Evolutionary conservation across 2,797 vertebrate genomes (phyloP).

Genomic region (Sebastes cheni): DNA sequence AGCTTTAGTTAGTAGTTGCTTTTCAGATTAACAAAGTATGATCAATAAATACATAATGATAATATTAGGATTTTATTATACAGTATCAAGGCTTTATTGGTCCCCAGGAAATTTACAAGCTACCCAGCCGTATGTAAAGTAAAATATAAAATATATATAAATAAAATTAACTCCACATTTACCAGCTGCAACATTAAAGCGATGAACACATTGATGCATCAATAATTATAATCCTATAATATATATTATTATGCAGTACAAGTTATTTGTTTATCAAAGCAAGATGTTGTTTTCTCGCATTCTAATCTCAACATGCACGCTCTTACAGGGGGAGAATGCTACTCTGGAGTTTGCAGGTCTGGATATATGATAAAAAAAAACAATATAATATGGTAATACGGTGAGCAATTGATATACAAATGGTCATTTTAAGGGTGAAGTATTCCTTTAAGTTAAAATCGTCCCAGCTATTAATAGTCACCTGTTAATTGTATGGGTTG

Average conservation of each 20-base stretch:
- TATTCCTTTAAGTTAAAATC: too few relatives aligned
- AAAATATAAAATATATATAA: background rate
- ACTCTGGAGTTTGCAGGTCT: background rate
- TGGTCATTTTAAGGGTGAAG: too few relatives aligned
- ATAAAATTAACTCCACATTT: too few relatives aligned
- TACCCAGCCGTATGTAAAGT: background rate
- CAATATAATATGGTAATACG: rapidly evolving
- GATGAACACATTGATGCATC: background rate
- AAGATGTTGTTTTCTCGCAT: background rate
- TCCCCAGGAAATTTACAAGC: background rate
- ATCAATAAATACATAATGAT: background rate
- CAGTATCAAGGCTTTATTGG: background rate
- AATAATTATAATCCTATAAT: background rate
- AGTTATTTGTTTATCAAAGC: background rate
- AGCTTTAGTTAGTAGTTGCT: too few relatives aligned
- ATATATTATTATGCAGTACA: background rate
- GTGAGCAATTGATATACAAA: too few relatives aligned
- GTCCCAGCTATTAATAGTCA: too few relatives aligned
- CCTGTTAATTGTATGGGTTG: rapidly evolving
- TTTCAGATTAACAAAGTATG: background rate
- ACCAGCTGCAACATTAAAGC: background rate
- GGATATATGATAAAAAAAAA: too few relatives aligned
- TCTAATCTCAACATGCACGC: background rate
- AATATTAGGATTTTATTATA: background rate
- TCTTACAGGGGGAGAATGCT: too few relatives aligned